phyloP scores from a whole-genome alignment of 1,140 invertebrate genomes.

The Oryctes rhinoceros region DNA sequence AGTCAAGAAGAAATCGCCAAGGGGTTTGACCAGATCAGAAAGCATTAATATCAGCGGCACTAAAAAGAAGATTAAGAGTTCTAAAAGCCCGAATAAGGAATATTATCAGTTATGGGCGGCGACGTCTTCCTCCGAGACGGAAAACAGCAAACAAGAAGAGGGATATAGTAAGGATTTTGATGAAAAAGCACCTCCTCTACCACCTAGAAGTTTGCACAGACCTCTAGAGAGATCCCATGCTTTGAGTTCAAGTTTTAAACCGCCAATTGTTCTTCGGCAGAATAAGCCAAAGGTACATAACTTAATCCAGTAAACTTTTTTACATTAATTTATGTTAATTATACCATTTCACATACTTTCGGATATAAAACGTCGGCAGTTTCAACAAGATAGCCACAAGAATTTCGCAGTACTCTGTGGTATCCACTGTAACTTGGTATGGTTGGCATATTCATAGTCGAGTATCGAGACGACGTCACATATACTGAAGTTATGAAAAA shows the following conservation, averaged over 20 bases:
- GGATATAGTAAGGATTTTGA: slow-evolving; percentile 54
- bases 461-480: too few relatives aligned
- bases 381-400: too few relatives aligned
- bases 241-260: slow-evolving; percentile 61
- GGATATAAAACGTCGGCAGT: too few relatives aligned
- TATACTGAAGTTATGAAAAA: too few relatives aligned
- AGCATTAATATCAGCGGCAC: slow-evolving; percentile 55
- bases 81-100: slow-evolving; percentile 62
- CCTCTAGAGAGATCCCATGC: slow-evolving; percentile 71
- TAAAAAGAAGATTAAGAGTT: slow-evolving; percentile 60
- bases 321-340: too few relatives aligned
- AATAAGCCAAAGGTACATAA: slow-evolving; percentile 65
- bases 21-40: slow-evolving; percentile 51
- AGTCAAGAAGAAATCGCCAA: slow-evolving; percentile 56
- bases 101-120: slow-evolving; percentile 71
- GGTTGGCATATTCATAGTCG: too few relatives aligned
- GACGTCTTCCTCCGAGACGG: slow-evolving; percentile 62
- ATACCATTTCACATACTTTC: too few relatives aligned
- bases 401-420: too few relatives aligned
- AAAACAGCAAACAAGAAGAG: slow-evolving; percentile 61
- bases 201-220: slow-evolving; percentile 64
- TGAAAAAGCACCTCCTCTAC: slow-evolving; percentile 64
- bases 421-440: too few relatives aligned
- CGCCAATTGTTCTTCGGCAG: slow-evolving; percentile 64
- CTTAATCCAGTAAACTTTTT: too few relatives aligned